phyloP scores from a whole-genome alignment of 64 coral and sea anemone genomes.

The Exaiptasia diaphana region DNA sequence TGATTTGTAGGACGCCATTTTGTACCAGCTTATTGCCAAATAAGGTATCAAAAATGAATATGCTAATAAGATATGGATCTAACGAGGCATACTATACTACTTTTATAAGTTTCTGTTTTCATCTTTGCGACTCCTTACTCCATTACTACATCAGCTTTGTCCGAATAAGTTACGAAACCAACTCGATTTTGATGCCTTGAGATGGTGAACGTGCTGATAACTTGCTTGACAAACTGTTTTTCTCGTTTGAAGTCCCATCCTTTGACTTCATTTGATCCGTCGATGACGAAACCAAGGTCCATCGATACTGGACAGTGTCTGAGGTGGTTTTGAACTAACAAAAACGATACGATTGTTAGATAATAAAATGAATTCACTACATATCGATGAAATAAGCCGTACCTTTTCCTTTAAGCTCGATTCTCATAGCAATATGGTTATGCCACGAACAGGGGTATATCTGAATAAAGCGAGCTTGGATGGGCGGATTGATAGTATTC shows the following conservation, averaged over 20 bases:
- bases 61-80: too few relatives aligned
- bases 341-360: neutral
- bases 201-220: constrained; percentile 35
- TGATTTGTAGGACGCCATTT: too few relatives aligned
- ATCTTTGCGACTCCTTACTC: too few relatives aligned
- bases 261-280: constrained; percentile 49
- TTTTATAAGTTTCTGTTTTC: too few relatives aligned
- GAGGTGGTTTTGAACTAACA: neutral
- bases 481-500: neutral
- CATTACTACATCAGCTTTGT: neutral
- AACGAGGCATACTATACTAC: too few relatives aligned
- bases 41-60: too few relatives aligned
- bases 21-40: too few relatives aligned
- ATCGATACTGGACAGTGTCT: neutral
- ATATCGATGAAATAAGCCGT: neutral
- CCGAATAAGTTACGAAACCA: constrained; percentile 48
- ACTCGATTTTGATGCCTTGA: constrained; percentile 29
- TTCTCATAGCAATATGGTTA: constrained; percentile 23
- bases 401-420: constrained; percentile 19
- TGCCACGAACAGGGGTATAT: neutral
- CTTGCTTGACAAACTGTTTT: constrained; percentile 50
- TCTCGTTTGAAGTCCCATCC: constrained; percentile 49
- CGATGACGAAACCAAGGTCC: constrained; percentile 70
- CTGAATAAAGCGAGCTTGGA: constrained; percentile 1
- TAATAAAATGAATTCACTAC: neutral